Evolutionary conservation across 1,140 invertebrate species (phyloP), one percentile per base, ranked within the genome.

Genomic region (Drosophila ambigua): DNA sequence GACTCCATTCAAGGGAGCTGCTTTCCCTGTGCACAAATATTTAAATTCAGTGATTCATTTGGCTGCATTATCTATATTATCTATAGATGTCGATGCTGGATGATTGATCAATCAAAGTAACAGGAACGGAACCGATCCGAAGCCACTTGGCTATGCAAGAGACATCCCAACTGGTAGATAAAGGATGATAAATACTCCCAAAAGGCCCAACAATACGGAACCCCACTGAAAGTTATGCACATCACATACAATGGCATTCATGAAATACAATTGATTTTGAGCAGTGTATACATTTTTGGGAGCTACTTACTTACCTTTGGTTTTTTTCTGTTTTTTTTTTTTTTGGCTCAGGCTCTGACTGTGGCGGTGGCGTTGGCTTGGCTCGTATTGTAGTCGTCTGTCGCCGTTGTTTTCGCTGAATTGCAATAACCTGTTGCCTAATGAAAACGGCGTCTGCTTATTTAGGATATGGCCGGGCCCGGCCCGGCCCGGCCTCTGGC

Each of bases 351-450:
- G 55, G 53, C 54, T 28, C 26, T 7, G 35, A n/a, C 48, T 11
- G 20, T 52, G 50, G 24, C 61, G 20, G 48, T 26, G 52, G 23
- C 45, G 39, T 11, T 72, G 54, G 45, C 35, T 39, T 53, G 49
- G 31, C 28, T 45, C 57, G 45, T 58, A 39, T 61, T 43, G 49
- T 41, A 54, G 51, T 68, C 81, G 77, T 67, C 51, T 31, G 55
- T 26, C 54, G 41, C 50, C 61, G 79, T 74, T 69, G 60, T 71
- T 87, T 85, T 85, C 73, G 83, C 83, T 71, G 83, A 87, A 87
- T 87, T 87, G 82, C 83, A 85, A 87, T 87, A 87, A 87, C 83
- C 83, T 87, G 83, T 87, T 87, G 82, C 82, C 83, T 79, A 87
- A 87, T 87, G 71, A 82, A 78, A 83, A 60, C 58, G 57, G 66